A percentile compares a stretch with the other conserved stretches of the same genome.
phyloP scores from a whole-genome alignment of 2,888 invertebrate species.

The Mythimna ferrago region DNA sequence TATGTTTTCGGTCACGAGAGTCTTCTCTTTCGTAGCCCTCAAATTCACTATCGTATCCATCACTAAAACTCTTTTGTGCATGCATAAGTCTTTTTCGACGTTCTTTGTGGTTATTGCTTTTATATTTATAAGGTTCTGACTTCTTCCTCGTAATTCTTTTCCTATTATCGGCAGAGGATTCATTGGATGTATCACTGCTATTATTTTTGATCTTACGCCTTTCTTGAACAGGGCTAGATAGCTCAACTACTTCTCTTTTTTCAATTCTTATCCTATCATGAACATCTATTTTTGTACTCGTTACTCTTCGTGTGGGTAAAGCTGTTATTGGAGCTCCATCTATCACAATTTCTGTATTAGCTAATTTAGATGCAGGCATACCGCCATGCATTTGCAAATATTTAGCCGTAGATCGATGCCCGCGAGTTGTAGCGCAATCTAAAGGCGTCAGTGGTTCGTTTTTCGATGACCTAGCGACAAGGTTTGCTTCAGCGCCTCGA shows the following conservation, averaged over 20 bases:
- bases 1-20: slow-evolving; percentile 73
- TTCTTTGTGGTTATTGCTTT: slow-evolving; percentile 78
- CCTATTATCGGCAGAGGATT: slow-evolving; percentile 86
- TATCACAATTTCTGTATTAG: slow-evolving; percentile 86
- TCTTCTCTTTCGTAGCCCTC: slow-evolving; percentile 75
- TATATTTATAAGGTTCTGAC: slow-evolving; percentile 72
- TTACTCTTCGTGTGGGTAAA: slow-evolving; percentile 86
- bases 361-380: slow-evolving; percentile 94
- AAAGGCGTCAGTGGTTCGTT: slow-evolving; percentile 97
- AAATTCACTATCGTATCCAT: slow-evolving; percentile 87
- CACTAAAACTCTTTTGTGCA: slow-evolving; percentile 88
- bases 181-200: slow-evolving; percentile 81
- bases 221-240: slow-evolving; percentile 83
- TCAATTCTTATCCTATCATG: slow-evolving; percentile 88
- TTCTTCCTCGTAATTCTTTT: slow-evolving; percentile 70
- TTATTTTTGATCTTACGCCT: slow-evolving; percentile 75
- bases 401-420: slow-evolving; percentile 97
- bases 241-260: slow-evolving; percentile 87
- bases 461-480: slow-evolving; percentile 95
- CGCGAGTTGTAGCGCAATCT: slow-evolving; percentile 97
- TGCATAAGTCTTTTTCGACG: slow-evolving; percentile 80
- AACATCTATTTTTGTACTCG: slow-evolving; percentile 89
- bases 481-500: slow-evolving; percentile 96
- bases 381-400: slow-evolving; percentile 97
- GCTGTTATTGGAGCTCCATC: slow-evolving; percentile 85